These are phyloP conservation scores for Scaptomyza reducta DNA, from an alignment of 2,888 invertebrate species.

Conservation along the genomic window DNA sequence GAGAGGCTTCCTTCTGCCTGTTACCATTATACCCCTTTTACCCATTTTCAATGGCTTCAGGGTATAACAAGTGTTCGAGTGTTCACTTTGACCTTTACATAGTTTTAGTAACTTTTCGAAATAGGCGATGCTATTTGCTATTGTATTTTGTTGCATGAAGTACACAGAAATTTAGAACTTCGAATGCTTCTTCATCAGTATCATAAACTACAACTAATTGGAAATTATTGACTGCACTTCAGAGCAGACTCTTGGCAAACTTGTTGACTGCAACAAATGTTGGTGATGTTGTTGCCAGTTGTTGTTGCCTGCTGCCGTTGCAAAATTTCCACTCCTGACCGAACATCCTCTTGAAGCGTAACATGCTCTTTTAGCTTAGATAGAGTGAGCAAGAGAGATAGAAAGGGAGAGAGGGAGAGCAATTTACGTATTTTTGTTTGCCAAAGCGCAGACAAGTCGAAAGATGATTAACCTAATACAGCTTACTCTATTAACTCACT, in stretches of 20 bases:
- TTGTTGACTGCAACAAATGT: constrained; percentile 26
- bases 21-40: too few species aligned
- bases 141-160: not conserved
- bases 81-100: not conserved
- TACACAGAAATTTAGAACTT: constrained; percentile 5
- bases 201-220: constrained; percentile 18
- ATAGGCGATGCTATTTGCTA: not conserved
- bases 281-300: constrained; percentile 7
- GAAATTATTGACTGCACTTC: constrained; percentile 31
- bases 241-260: constrained; percentile 21
- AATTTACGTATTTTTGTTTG: constrained; percentile 3
- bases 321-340: constrained; percentile 44
- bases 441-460: constrained; percentile 11
- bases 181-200: constrained; percentile 25
- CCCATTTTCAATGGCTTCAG: too few species aligned
- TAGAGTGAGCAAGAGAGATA: not conserved
- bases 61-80: too few species aligned
- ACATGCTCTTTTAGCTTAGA: not conserved
- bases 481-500: constrained; percentile 6
- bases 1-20: too few species aligned
- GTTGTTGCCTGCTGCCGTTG: constrained; percentile 25
- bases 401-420: not conserved
- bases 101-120: not conserved
- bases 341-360: constrained; percentile 37
- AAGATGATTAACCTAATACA: constrained; percentile 24